Base-by-base conservation (phyloP, 2,888 invertebrate genomes). In the Allophyes oxyacanthae region DNA sequence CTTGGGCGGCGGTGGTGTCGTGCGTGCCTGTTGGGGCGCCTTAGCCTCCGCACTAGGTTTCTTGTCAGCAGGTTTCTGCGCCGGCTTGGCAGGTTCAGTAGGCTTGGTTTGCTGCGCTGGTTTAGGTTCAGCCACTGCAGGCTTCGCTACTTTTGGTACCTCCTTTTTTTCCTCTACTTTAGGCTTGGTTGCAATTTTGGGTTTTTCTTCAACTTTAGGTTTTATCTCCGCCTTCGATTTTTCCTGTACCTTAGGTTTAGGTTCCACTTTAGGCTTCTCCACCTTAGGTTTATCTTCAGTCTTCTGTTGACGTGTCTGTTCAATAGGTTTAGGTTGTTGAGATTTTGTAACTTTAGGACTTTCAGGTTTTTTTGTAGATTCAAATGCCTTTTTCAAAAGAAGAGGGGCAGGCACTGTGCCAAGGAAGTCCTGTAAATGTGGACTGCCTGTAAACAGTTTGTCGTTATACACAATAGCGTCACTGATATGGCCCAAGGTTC, bases 401-500 rank as follows among this genome's bases (percentile, higher is more conserved):
- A 95, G 89, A 0, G 95, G 94, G 9, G 95, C 91, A 32, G 96
- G 94, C n/a, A 97, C 94, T 50, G 95, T 94, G 0, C 94, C 96
- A 41, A 97, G 84, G 73, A 94, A 97, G 52, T 95, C 91, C 78
- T 96, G 95, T 8, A 25, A 7, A 68, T 95, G 95, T 0, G 97
- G 97, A 11, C 95, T 95, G 14, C 97, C 97, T 30, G 96, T 85
- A 78, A 95, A 96, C 10, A 97, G 85, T 72, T 95, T 94, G 69
- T 95, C 95, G 46, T 95, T 95, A 78, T 94, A 95, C 42, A 97
- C 95, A 61, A 96, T 92, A 2, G 96, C 96, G 76, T 97, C 97
- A 72, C 96, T 96, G 14, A 97, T 91, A 8, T 84, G 81, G 0
- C 66, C 51, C 0, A 96, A 76, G 15, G 94, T 92, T 33, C 90